Conservation (phyloP, 1,140 invertebrate species). For the Ostrea edulis region DNA sequence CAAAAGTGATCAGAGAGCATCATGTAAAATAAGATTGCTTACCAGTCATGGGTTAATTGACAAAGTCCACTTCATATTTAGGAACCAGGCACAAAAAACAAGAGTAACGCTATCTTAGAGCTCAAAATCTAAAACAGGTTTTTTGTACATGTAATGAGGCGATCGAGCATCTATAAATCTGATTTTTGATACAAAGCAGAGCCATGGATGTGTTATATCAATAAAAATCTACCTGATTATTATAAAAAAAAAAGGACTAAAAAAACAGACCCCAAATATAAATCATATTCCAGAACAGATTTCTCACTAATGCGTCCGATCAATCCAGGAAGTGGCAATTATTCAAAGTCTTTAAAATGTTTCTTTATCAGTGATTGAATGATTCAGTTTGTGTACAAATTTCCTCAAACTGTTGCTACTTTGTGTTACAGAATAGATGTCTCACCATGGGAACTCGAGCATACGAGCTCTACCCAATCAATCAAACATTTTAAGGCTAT, state of each 20-base stretch:
- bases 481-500: constrained; percentile 8
- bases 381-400: constrained; percentile 37
- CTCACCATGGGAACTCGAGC: constrained; percentile 25
- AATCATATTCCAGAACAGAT: constrained; percentile 29
- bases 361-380: constrained; percentile 38
- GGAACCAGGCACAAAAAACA: not conserved
- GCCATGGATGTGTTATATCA: constrained; percentile 29
- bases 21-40: not conserved
- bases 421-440: constrained; percentile 17
- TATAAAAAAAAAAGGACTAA: not conserved
- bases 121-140: constrained; percentile 29
- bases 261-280: constrained; percentile 1
- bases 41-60: not conserved
- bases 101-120: not conserved
- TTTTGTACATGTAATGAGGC: constrained; percentile 36
- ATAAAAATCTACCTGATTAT: constrained; percentile 36
- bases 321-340: constrained; percentile 36
- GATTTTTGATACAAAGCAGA: constrained; percentile 37
- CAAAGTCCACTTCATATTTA: constrained; percentile 8
- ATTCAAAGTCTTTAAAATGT: constrained; percentile 16
- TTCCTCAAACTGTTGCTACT: constrained; percentile 24
- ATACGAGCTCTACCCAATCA: constrained; percentile 4
- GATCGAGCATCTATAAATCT: constrained; percentile 38
- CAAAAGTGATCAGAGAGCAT: not conserved
- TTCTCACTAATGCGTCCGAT: constrained; percentile 9